Evolutionary conservation across 2,797 vertebrate species (phyloP).

Genomic region (Buceros bicornis): DNA sequence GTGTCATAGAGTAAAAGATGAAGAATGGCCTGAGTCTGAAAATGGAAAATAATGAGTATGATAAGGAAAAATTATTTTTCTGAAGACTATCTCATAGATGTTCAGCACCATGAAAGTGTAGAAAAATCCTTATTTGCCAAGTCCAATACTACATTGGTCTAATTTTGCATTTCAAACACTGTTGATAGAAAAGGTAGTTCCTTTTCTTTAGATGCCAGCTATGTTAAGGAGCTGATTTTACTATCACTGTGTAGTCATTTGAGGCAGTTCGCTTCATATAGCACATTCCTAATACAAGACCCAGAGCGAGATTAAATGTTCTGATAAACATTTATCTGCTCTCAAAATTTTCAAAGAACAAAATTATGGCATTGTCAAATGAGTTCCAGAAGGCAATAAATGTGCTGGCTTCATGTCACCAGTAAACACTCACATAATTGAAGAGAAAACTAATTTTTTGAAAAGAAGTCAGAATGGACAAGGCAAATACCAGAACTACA

Average conservation of each 20-base stretch:
- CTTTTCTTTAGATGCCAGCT: neutral
- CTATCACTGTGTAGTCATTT: neutral
- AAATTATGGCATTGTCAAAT: neutral
- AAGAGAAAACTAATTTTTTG: neutral
- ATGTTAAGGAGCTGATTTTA: neutral
- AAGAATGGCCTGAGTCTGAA: neutral
- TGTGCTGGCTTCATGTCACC: neutral
- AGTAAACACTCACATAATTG: neutral
- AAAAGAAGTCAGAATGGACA: neutral
- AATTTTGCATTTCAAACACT: neutral
- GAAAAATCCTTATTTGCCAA: neutral
- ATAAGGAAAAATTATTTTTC: neutral
- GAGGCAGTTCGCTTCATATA: neutral
- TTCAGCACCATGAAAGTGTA: neutral
- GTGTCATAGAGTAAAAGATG: neutral
- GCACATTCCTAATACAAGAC: neutral
- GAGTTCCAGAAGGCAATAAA: conserved; percentile 38
- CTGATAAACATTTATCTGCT: neutral
- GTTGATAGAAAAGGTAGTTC: neutral
- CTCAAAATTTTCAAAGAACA: neutral
- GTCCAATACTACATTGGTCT: neutral
- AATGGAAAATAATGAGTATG: neutral
- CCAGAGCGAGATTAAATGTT: neutral
- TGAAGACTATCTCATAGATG: neutral
- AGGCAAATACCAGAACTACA: neutral